A percentile compares a stretch with the other conserved stretches of the same genome.
phyloP scores from a whole-genome alignment of 2,797 vertebrate species.

The Chrosomus eos region DNA sequence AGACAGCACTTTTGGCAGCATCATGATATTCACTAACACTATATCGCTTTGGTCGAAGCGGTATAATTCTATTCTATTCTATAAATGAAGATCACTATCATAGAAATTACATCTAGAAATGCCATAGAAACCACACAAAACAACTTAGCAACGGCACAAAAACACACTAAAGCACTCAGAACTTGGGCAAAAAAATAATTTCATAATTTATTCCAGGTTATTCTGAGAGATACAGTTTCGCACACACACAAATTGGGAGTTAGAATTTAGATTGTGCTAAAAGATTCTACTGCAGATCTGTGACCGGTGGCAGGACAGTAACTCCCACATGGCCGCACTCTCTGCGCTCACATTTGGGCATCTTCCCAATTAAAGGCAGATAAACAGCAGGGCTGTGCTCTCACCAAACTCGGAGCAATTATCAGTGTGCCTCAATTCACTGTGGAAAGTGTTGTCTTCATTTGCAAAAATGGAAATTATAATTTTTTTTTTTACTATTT shows the following conservation, averaged over 20 bases:
- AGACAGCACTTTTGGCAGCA: background rate
- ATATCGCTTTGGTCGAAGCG: background rate
- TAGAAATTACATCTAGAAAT: background rate
- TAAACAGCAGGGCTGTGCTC: constrained; percentile 40
- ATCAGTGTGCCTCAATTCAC: constrained; percentile 31
- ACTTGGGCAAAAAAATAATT: background rate
- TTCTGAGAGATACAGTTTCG: background rate
- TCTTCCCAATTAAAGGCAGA: constrained; percentile 58
- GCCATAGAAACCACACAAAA: background rate
- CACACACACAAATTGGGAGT: constrained; percentile 10
- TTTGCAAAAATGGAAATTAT: constrained; percentile 40
- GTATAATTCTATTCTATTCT: too few relatives aligned
- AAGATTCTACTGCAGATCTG: constrained; percentile 26
- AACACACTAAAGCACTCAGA: background rate
- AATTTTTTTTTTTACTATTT: constrained; percentile 14
- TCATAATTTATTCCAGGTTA: background rate
- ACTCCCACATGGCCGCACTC: constrained; percentile 36
- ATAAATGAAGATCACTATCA: background rate
- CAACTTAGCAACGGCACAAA: background rate
- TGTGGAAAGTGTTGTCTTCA: constrained; percentile 47
- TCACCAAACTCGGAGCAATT: constrained; percentile 50
- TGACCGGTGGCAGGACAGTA: constrained; percentile 3
- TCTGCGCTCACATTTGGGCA: constrained; percentile 46
- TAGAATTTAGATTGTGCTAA: constrained; percentile 45
- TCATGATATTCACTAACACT: background rate